phyloP scores from a whole-genome alignment of 1,140 invertebrate species.

The Steinernema feltiae region DNA sequence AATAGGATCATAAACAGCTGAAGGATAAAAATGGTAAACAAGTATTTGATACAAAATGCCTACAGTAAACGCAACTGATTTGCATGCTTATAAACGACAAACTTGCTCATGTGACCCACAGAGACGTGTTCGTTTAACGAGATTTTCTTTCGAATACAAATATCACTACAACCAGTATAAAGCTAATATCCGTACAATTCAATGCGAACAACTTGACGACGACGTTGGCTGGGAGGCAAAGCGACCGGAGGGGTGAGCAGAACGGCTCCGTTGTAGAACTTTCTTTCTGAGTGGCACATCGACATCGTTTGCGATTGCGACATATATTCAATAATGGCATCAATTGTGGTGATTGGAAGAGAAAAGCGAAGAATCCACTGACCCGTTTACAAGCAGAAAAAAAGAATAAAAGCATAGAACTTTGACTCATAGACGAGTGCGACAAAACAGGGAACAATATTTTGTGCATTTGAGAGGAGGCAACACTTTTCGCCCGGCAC shows the following conservation, averaged over 20 bases:
- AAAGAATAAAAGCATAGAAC: not conserved
- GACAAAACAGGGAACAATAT: not conserved
- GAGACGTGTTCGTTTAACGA: not conserved
- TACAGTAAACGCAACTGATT: not conserved
- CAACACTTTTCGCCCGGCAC: not conserved
- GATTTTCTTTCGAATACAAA: not conserved
- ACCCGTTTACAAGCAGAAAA: conserved; percentile 9
- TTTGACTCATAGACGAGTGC: not conserved
- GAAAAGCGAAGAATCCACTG: not conserved
- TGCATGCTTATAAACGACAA: too few relatives aligned
- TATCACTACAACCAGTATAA: conserved; percentile 11
- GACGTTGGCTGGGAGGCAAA: not conserved
- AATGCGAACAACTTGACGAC: not conserved
- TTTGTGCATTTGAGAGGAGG: not conserved
- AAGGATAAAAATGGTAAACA: not conserved
- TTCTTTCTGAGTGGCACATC: not conserved
- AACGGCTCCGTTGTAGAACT: too few relatives aligned
- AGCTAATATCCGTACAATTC: conserved; percentile 11
- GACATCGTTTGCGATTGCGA: conserved; percentile 1
- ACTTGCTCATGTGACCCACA: too few relatives aligned
- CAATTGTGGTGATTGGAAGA: not conserved
- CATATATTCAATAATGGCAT: conserved; percentile 8
- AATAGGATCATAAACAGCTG: not conserved
- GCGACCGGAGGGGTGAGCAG: not conserved
- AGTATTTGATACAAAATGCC: not conserved